Base-by-base conservation (phyloP, 2,888 invertebrate species). In the Eledona agricola region DNA sequence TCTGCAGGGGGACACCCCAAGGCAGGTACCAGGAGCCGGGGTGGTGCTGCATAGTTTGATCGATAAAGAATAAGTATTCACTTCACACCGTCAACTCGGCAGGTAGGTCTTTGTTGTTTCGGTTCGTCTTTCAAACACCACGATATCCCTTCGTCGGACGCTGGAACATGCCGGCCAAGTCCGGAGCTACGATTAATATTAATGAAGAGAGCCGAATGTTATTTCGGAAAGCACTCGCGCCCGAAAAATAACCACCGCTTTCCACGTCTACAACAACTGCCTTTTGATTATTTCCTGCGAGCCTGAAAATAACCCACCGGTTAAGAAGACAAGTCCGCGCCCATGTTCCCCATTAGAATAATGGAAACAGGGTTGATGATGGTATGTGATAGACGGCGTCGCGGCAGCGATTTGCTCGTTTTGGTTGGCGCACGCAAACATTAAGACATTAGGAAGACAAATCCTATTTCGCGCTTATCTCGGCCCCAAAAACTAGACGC, bases 11-110 rank as follows among this genome's bases (percentile, higher is more conserved):
- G 54, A 86, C 79, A 65, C 84, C 85, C 85, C 86, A 86, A 29
- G 86, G 85, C 70, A 86, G 74, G 67, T 85, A 85, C 85, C 86
- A 86, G 59, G 85, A 83, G 64, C 85, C 83, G 35, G 81, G 80
- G 70, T 81, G 82, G 73, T 82, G 82, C 65, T 76, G 76, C 76
- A 76, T 76, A 52, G 42, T 55, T 55, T 55, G 55, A 50, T 55
- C 55, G 43, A 55, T 55, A 55, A 50, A 38, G 42, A 16, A 49
- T 46, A 50, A 50, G 50, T 55, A 50, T 50, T 55, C 50, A 55
- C 50, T 50, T 55, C 45, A 55, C 55, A 55, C 54, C 28, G 23
- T 34, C 22, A 22, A 35, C 31, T 46, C 15, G 32, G 9, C 31
- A 13, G 13, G 20, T 19, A 15, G 25, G 12, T 51, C 17, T 49